Evolutionary conservation across 2,888 invertebrate species (phyloP), one percentile per base, ranked within the genome.

Genomic region (Phengaris arion): DNA sequence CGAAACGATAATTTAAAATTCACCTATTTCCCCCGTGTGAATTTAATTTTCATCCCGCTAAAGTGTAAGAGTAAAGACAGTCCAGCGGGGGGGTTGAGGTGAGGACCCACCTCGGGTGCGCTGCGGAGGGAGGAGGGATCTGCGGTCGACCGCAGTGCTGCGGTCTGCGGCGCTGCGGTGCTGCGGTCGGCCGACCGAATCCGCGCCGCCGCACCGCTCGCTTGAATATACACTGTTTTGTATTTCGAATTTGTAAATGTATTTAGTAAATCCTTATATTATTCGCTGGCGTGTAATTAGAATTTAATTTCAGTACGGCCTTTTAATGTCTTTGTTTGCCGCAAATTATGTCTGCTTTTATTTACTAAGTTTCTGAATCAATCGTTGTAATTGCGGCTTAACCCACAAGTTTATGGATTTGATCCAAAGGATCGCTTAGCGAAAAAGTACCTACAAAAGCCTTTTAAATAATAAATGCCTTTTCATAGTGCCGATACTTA

Each of bases 1-100:
- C 64, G 64, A 45, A 45, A 35, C 13, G 64, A 45, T 64, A 35
- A 64, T 64, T 52, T 45, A 54, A 68, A 74, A 74, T 54, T 68
- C 46, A 74, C 22, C 15, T 64, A 74, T 68, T 68, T 46, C 68
- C 74, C 59, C 54, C 54, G 74, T 74, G 68, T 74, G 68, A 68
- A 74, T 74, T 68, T 68, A 74, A 74, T 68, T 74, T 74, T 52
- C 46, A 64, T 69, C 54, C 70, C 69, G 75, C 15, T 59, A 75
- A 75, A 75, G 75, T 75, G 83, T 78, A 80, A 68, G 68, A 80
- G 81, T 82, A 81, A 82, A 81, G 84, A 83, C 83, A 84, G 87
- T 86, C 84, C 83, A 82, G 84, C 81, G 85, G 83, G 85, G 79
- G 81, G 79, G 59, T 74, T 75, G 82, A 83, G 74, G 74, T 82